Percentiles rank a stretch among this genome's conserved stretches.
Conservation (phyloP, 2,888 invertebrate species). For the Thysanoteuthis rhombus region DNA sequence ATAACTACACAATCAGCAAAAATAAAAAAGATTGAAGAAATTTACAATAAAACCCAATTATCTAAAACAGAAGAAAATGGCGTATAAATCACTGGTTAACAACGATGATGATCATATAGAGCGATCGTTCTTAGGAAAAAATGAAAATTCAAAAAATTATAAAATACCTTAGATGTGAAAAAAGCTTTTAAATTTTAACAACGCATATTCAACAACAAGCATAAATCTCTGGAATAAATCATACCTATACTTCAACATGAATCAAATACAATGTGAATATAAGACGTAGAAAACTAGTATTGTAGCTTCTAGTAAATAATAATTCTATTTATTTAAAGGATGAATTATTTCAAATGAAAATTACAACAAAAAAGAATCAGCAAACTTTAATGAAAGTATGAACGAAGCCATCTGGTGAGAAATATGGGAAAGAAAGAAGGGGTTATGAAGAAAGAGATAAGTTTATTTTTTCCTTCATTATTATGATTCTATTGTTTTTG, state of each 20-base stretch:
- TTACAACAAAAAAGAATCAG: background rate
- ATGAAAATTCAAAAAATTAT: background rate
- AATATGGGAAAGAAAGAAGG: background rate
- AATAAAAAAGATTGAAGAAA: too few relatives aligned
- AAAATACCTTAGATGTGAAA: background rate
- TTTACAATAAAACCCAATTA: too few relatives aligned
- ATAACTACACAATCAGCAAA: too few relatives aligned
- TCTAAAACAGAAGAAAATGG: too few relatives aligned
- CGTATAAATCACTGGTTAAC: too few relatives aligned
- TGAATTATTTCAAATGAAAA: background rate
- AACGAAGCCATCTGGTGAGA: background rate
- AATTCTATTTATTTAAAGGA: background rate
- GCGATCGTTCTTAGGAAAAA: too few relatives aligned
- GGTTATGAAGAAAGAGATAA: too few relatives aligned
- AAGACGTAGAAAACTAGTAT: background rate
- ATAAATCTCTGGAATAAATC: background rate
- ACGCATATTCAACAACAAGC: background rate
- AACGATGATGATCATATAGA: too few relatives aligned
- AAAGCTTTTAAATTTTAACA: background rate
- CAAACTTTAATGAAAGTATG: background rate
- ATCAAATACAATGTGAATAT: background rate
- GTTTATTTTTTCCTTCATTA: background rate
- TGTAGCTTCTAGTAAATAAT: background rate
- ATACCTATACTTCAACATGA: background rate
- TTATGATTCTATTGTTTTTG: background rate